These are phyloP conservation scores for Epinephelus fuscoguttatus DNA, from an alignment of 2,113 vertebrate species.

Conservation along the genomic window DNA sequence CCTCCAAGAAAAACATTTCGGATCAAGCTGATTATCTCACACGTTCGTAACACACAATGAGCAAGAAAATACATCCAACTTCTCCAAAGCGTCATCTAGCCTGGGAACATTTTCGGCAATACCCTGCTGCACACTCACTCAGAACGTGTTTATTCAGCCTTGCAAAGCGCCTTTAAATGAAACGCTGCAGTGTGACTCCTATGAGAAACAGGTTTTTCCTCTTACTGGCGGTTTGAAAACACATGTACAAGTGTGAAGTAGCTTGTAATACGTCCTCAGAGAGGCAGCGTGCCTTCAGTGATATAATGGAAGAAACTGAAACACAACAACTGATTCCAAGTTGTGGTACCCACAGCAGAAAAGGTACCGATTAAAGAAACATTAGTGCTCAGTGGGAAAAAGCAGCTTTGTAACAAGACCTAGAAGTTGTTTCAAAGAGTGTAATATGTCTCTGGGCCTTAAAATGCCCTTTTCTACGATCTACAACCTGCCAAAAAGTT, in stretches of 20 bases:
- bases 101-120: slow-evolving; percentile 25
- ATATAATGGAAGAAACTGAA: slow-evolving; percentile 27
- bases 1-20: slow-evolving; percentile 1
- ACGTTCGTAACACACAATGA: not conserved
- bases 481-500: not conserved
- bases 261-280: slow-evolving; percentile 36
- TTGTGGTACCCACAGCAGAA: not conserved
- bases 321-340: not conserved
- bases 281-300: not conserved
- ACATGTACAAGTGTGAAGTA: slow-evolving; percentile 26
- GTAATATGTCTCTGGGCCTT: not conserved
- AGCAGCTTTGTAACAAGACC: not conserved
- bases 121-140: not conserved
- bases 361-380: not conserved
- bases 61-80: not conserved
- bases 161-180: slow-evolving; percentile 22
- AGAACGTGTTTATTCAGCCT: slow-evolving; percentile 26
- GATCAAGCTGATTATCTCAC: not conserved
- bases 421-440: not conserved
- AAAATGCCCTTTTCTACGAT: not conserved
- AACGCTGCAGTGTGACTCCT: not conserved
- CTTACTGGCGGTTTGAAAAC: slow-evolving; percentile 25
- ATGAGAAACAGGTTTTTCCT: slow-evolving; percentile 14
- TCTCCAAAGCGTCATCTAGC: slow-evolving; percentile 12
- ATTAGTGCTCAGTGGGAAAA: not conserved